Evolutionary conservation across 2,113 vertebrate species (phyloP).

Genomic region (Coreoperca whiteheadi): DNA sequence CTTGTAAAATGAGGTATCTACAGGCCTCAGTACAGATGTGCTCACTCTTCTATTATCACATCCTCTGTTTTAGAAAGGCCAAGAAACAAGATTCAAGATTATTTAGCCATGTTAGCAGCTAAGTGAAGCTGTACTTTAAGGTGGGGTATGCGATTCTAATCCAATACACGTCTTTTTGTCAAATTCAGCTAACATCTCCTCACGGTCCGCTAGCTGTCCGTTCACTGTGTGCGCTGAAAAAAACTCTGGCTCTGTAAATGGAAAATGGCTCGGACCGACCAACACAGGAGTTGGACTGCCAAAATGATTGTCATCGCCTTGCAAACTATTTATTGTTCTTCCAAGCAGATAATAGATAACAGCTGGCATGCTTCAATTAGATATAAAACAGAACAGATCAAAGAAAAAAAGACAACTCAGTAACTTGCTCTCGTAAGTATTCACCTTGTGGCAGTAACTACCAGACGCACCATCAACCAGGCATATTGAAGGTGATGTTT

Average conservation of each 20-base stretch:
- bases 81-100: not conserved
- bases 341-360: not conserved
- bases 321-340: not conserved
- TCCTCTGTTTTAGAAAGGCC: not conserved
- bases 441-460: too few relatives aligned
- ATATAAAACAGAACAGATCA: not conserved
- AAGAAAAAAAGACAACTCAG: too few relatives aligned
- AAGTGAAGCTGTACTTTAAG: not conserved
- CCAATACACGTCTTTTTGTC: too few relatives aligned
- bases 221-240: too few relatives aligned
- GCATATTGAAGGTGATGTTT: too few relatives aligned
- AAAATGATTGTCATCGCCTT: not conserved
- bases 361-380: not conserved
- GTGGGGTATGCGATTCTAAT: too few relatives aligned
- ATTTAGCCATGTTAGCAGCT: not conserved
- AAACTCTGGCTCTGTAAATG: too few relatives aligned
- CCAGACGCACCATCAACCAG: too few relatives aligned
- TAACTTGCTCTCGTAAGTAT: too few relatives aligned
- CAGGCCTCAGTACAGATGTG: not conserved
- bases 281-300: not conserved
- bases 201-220: too few relatives aligned
- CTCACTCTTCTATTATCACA: not conserved
- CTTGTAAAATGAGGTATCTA: slow-evolving; percentile 5
- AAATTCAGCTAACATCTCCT: too few relatives aligned
- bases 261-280: too few relatives aligned